Evolutionary conservation across 2,888 invertebrate species (phyloP), one percentile per base, ranked within the genome.

Genomic region (Tolmerus cingulatus): DNA sequence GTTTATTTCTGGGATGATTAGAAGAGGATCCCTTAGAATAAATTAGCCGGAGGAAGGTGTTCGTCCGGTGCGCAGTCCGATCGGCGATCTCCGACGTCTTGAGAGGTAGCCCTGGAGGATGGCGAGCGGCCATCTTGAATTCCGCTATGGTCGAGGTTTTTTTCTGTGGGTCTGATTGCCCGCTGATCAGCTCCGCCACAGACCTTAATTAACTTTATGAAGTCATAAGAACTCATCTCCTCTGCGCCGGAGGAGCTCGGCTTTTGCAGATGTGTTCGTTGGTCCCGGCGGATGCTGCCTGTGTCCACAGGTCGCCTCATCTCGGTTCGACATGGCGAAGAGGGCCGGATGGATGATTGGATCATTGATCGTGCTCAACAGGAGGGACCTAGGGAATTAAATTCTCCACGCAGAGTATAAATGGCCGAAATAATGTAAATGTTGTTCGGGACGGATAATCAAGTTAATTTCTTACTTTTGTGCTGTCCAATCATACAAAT

Each of bases 201-300:
- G 57, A 82, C 66, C 57, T 82, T 82, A 85, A 74, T 85, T 86
- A 86, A 86, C 76, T 74, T 86, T 86, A 86, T 86, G 86, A 86
- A 86, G 86, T 86, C 55, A 86, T 86, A 76, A 86, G 86, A 76
- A 86, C 51, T 86, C 76, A 77, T 55, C 86, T 86, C 51, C 76
- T 37, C 76, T 86, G 74, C 37, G 27, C 82, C 37, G 30, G 19
- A 23, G 14, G 40, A 51, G 57, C 23, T 12, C 12, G 1, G 14
- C 19, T n/a, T 19, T 46, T 74, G 43, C 9, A 43, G 37, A 30
- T 51, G 77, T 77, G 14, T 46, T 14, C 9, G 51, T 76, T 74
- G 37, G 76, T 77, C 30, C 30, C 81, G 27, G 16, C 34, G 37
- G 82, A 57, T 37, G 57, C 82, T 37, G 57, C 66, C 57, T 27